Base-by-base conservation (phyloP, 2,888 invertebrate species). In the Spialia ferax region DNA sequence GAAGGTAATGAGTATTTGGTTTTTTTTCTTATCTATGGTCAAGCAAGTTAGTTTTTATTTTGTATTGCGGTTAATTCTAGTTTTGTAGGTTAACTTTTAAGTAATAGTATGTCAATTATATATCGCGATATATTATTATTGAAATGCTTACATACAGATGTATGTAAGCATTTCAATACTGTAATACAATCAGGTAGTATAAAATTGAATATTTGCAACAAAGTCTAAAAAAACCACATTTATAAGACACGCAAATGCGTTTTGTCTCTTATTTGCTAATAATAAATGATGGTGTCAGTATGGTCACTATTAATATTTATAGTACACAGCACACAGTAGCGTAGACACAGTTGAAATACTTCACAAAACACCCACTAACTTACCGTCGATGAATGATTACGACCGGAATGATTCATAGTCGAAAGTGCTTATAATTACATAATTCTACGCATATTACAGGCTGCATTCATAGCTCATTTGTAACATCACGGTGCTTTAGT, bases 401-500 rank as follows among this genome's bases (percentile, higher is more conserved):
- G 45, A 55, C 32, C 22, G 29, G 15, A 65, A 66, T 60, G 60
- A 66, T 29, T 66, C 42, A 66, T 66, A 54, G 60, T 26, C 60
- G 65, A 66, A 65, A 62, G 59, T 50, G 59, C 62, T 62, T 57
- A 63, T 65, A 66, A 66, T 60, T 71, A 74, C 70, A 63, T 71
- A 69, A 74, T 73, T 69, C 70, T 63, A 71, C 57, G 63, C 60
- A 68, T 70, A 65, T 69, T 65, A 63, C 38, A 48, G 48, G 20
- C 48, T 48, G 65, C 42, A 26, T 35, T 29, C 54, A 42, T 50
- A 52, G 74, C 70, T 79, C 78, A 81, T 82, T 82, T 79, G 79
- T 80, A 77, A 77, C 78, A 78, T 80, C 76, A 81, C 77, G 79
- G 78, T 80, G 79, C 63, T 32, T 55, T 52, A 52, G 18, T 60